Percentiles rank a stretch among this genome's conserved stretches.
Evolutionary conservation across 2,113 vertebrate genomes (phyloP).

Genomic region (Tachysurus fulvidraco): DNA sequence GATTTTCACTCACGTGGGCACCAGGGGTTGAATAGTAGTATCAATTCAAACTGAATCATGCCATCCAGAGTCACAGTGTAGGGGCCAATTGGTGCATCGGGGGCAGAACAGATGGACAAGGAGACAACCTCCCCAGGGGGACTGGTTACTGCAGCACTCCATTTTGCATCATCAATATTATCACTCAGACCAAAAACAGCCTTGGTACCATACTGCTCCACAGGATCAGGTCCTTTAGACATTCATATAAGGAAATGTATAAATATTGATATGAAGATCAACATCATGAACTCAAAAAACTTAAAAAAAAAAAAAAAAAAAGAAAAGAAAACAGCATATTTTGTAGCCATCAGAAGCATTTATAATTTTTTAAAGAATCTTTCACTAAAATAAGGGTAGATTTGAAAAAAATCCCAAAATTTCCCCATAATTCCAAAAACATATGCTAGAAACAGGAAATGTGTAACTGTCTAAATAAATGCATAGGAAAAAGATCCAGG

Average conservation of each 20-base stretch:
- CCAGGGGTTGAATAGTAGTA: slow-evolving; percentile 92
- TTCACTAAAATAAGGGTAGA: not conserved
- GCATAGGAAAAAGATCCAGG: not conserved
- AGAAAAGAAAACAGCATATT: not conserved
- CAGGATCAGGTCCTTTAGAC: slow-evolving; percentile 79
- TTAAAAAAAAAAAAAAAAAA: not conserved
- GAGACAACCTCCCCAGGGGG: slow-evolving; percentile 67
- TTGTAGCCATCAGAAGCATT: not conserved
- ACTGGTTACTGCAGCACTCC: slow-evolving; percentile 75
- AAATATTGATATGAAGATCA: slow-evolving; percentile 3
- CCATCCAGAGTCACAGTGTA: slow-evolving; percentile 79
- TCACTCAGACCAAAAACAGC: slow-evolving; percentile 73
- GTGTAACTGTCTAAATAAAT: not conserved
- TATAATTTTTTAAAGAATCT: not conserved
- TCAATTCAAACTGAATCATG: slow-evolving; percentile 71
- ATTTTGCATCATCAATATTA: slow-evolving; percentile 65
- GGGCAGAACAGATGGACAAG: slow-evolving; percentile 74
- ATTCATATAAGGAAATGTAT: not conserved
- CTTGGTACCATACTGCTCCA: slow-evolving; percentile 77
- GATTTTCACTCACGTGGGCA: slow-evolving; percentile 79
- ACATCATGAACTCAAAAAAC: not conserved
- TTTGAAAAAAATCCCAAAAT: not conserved
- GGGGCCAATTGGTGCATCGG: slow-evolving; percentile 78
- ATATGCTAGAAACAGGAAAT: not conserved
- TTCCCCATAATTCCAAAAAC: not conserved